These are phyloP conservation scores for Grapholita molesta DNA, from an alignment of 1,140 invertebrate genomes.

Conservation along the genomic window DNA sequence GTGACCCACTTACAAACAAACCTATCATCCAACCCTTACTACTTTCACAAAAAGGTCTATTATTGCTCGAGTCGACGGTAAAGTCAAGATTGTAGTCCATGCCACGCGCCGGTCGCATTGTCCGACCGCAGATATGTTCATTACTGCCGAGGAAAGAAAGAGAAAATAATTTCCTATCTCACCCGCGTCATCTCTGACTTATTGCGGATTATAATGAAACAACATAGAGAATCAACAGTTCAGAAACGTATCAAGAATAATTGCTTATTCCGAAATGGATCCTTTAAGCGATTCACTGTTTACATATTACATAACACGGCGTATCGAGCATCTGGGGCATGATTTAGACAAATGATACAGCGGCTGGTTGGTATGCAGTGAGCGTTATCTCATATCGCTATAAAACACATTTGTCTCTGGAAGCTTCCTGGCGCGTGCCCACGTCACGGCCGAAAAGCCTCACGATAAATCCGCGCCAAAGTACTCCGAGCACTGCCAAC, in stretches of 20 bases:
- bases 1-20: not conserved
- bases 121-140: not conserved
- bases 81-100: not conserved
- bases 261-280: not conserved
- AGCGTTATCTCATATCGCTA: constrained; percentile 26
- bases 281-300: not conserved
- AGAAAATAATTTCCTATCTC: not conserved
- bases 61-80: not conserved
- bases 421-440: constrained; percentile 26
- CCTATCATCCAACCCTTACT: not conserved
- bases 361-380: constrained; percentile 33
- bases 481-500: not conserved
- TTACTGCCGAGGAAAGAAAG: not conserved
- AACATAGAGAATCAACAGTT: not conserved
- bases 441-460: constrained; percentile 22
- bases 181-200: not conserved
- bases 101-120: not conserved
- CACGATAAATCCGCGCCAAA: constrained; percentile 43
- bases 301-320: not conserved
- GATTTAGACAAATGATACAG: constrained; percentile 26
- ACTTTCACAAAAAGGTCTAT: not conserved
- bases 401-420: constrained; percentile 48
- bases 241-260: not conserved
- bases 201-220: not conserved
- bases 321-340: constrained; percentile 5